Conservation (phyloP, 2,113 vertebrate species). For the Psittacula cyanocephala region DNA sequence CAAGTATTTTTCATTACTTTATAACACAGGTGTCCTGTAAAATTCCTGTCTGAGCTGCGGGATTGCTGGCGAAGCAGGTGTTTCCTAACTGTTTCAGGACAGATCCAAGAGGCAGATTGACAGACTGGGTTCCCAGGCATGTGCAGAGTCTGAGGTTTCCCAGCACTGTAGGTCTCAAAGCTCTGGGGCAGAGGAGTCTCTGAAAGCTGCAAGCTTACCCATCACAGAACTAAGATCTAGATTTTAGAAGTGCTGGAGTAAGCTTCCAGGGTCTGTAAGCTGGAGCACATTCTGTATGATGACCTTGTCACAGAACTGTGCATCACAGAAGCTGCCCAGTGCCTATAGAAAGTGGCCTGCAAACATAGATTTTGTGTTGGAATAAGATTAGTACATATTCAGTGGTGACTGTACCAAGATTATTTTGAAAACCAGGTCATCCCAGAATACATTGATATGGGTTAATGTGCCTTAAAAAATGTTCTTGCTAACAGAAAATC, state of each 20-base stretch:
- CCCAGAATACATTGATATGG: not conserved
- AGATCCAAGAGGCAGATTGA: not conserved
- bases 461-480: not conserved
- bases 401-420: not conserved
- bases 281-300: not conserved
- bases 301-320: not conserved
- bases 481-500: not conserved
- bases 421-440: not conserved
- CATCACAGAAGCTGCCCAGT: not conserved
- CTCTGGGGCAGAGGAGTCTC: not conserved
- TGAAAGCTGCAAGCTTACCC: not conserved
- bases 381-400: not conserved
- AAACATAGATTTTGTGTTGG: not conserved
- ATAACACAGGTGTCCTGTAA: not conserved
- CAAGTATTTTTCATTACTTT: not conserved
- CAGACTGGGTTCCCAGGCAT: not conserved
- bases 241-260: not conserved
- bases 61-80: not conserved
- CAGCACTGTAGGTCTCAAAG: not conserved
- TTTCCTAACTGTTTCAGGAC: not conserved
- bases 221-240: not conserved
- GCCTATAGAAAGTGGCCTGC: not conserved
- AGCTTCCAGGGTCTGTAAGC: not conserved
- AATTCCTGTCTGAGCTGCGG: not conserved
- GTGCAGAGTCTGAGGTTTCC: not conserved